Conservation (phyloP, 2,888 invertebrate species). For the Anarsia innoxiella region DNA sequence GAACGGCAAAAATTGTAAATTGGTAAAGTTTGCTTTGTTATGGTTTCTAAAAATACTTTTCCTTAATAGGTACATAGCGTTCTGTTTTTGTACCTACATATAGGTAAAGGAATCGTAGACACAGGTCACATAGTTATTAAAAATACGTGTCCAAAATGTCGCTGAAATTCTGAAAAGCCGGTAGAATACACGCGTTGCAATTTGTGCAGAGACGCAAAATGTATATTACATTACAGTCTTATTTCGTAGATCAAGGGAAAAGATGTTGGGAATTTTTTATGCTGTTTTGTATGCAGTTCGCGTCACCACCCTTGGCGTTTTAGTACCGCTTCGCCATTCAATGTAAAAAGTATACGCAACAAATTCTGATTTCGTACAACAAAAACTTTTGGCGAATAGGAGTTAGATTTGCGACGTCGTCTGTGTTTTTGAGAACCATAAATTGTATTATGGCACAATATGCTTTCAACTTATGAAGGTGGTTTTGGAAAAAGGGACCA, state of each 20-base stretch:
- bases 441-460: no score
- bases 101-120: no score
- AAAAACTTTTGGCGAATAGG: slow-evolving; percentile 10
- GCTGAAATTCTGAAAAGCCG: background rate
- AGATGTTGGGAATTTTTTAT: slow-evolving; percentile 13
- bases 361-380: slow-evolving; percentile 14
- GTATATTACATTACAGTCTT: slow-evolving; percentile 14
- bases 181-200: slow-evolving; percentile 1
- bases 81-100: no score
- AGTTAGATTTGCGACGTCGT: no score
- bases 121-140: no score
- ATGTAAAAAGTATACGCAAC: slow-evolving; percentile 11
- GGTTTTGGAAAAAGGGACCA: no score
- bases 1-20: no score
- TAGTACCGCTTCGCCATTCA: background rate
- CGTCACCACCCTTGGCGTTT: slow-evolving; percentile 1
- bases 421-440: no score
- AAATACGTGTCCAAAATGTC: background rate
- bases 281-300: slow-evolving; percentile 13
- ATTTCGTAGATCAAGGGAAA: slow-evolving; percentile 14
- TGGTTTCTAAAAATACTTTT: no score
- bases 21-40: no score
- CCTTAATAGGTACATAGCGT: no score
- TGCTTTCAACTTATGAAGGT: no score
- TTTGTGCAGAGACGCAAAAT: slow-evolving; percentile 10